Base-by-base conservation (phyloP, 2,888 invertebrate species). In the Brassicogethes aeneus region DNA sequence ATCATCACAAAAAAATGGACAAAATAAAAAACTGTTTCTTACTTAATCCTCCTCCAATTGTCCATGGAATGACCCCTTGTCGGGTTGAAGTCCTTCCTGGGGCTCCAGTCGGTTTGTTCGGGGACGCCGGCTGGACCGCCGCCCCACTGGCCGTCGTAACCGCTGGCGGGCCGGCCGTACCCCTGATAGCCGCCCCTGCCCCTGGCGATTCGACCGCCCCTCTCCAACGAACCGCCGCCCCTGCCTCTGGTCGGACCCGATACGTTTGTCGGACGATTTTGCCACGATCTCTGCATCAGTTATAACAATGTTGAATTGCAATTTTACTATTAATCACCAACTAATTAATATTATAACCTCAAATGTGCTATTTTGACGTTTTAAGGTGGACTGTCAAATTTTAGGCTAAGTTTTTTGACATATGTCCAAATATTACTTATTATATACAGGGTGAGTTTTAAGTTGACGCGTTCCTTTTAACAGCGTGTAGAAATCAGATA, bases 21-120 rank as follows among this genome's bases (percentile, higher is more conserved):
- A n/a, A n/a, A n/a, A n/a, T n/a, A n/a, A n/a, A n/a, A n/a, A n/a
- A n/a, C n/a, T n/a, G n/a, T n/a, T n/a, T 39, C 46, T 51, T 43
- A 31, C 51, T 52, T 65, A 45, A 67, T 67, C 44, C 75, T 64
- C 49, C 75, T 60, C 75, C 75, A 75, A 51, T 69, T 70, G 39
- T 65, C 64, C 45, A 49, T 51, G 32, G 70, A 68, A 47, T 66
- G 53, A 16, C 68, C 66, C 34, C 66, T 53, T 12, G 70, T 63
- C 12, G 68, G 61, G 32, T 68, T 65, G 40, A 70, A 68, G 45
- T 77, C 77, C 56, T 77, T 77, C 38, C 76, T 68, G 15, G 76
- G 76, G 59, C 75, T 75, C 74, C 76, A 76, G 45, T 76, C 76
- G 10, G 72, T 58, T 43, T 72, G 72, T 30, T 67, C 72, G 49